Evolutionary conservation across 2,888 invertebrate genomes (phyloP).

Genomic region (Lasius platythorax): DNA sequence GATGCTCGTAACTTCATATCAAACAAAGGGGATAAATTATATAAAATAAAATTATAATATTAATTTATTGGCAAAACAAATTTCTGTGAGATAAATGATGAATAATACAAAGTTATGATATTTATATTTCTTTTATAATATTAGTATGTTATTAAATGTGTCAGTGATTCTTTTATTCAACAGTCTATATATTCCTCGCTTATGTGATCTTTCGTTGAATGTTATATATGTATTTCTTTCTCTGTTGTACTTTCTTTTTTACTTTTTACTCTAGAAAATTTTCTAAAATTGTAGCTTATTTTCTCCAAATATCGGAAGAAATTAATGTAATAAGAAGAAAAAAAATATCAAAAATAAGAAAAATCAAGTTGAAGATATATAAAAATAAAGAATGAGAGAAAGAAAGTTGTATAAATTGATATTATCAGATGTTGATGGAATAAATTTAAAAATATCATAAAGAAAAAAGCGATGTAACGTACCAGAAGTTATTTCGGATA

Average conservation of each 20-base stretch:
- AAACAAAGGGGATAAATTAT: neutral
- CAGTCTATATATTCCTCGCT: neutral
- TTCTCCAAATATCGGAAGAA: neutral
- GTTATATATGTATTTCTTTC: neutral
- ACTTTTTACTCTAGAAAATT: neutral
- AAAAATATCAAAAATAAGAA: neutral
- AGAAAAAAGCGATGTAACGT: neutral
- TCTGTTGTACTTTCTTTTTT: neutral
- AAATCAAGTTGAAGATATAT: neutral
- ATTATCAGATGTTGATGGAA: neutral
- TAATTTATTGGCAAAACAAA: neutral
- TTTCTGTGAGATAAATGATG: neutral
- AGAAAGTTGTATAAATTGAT: neutral
- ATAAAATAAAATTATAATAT: neutral
- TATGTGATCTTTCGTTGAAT: neutral
- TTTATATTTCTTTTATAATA: neutral
- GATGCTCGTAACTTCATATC: neutral
- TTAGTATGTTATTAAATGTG: neutral
- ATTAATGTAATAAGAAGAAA: neutral
- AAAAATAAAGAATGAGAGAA: neutral
- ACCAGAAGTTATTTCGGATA: neutral
- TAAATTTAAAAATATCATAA: neutral
- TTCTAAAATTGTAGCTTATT: neutral
- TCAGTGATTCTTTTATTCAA: neutral
- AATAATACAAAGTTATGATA: neutral